Evolutionary conservation across 2,113 vertebrate species (phyloP).

Genomic region (Callorhinus ursinus): DNA sequence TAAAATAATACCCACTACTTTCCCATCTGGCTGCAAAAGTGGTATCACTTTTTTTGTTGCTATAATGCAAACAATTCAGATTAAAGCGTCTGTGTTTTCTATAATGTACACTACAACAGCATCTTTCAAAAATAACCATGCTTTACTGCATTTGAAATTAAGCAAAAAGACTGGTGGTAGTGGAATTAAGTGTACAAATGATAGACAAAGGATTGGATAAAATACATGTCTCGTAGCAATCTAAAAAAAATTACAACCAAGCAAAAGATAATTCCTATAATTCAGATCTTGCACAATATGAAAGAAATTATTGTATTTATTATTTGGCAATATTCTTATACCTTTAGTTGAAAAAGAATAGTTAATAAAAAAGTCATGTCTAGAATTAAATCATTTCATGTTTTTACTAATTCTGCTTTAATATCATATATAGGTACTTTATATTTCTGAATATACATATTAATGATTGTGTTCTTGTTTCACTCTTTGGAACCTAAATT

Average conservation of each 20-base stretch:
- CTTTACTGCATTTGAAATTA: background rate
- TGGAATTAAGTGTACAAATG: background rate
- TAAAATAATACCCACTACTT: background rate
- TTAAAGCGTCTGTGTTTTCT: background rate
- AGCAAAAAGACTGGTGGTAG: background rate
- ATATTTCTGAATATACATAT: slow-evolving; percentile 1
- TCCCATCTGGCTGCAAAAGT: background rate
- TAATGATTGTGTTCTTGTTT: background rate
- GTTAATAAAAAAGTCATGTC: background rate
- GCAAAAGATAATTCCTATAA: background rate
- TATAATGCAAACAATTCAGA: background rate
- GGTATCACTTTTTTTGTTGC: background rate
- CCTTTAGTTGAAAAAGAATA: background rate
- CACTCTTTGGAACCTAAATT: background rate
- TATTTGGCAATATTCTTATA: background rate
- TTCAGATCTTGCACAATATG: background rate
- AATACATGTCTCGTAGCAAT: background rate
- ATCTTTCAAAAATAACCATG: background rate
- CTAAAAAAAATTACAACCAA: background rate
- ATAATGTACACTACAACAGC: background rate
- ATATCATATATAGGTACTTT: background rate
- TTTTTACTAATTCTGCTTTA: background rate
- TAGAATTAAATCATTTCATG: background rate
- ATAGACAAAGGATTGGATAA: background rate
- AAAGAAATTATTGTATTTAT: background rate